Base-by-base conservation (phyloP, 2,797 vertebrate genomes). In the Petrocephalus schoutedeni region DNA sequence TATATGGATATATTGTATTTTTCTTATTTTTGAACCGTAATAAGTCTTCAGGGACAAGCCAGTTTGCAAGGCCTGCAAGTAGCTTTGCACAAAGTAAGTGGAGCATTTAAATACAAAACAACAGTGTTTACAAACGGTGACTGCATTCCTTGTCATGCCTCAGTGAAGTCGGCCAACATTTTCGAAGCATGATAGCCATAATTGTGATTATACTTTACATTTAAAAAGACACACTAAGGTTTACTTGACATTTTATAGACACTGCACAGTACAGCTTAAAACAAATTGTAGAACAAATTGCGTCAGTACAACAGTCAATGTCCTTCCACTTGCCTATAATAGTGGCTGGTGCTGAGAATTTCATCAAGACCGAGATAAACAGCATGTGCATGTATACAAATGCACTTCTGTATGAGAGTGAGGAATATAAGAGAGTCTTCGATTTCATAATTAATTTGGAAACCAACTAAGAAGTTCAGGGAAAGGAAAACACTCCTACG, bases 381-480 rank as follows among this genome's bases (percentile, higher is more conserved):
- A 41, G 71, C 36, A 77, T 45, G 16, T 77, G 36, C 32, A 77
- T 77, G 19, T 77, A 45, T 49, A 77, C 71, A 77, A 45, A 77
- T n/a, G 71, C 19, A 77, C 71, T 41, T 45, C 6, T 77, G 71
- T 77, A 77, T 77, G 8, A 45, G 2, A 41, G 71, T 45, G 36
- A 49, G 71, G n/a, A 49, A 77, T 77, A 77, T 19, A 49, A 16
- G 14, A 77, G 49, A 53, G 80, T 54, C 23, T 83, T 23, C 8
- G 21, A 85, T 57, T 57, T 86, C 21, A 58, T 86, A 56, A 59
- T 86, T 57, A 41, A 86, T 86, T 59, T 86, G 84, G 84, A 57
- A 36, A 59, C 84, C 32, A 36, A 7, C 84, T 86, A 58, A 58
- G 53, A 58, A 36, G 51, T 59, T 36, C 84, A 32, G 82, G 82